Base-by-base conservation (phyloP, 2,797 vertebrate genomes). In the Notolabrus celidotus region DNA sequence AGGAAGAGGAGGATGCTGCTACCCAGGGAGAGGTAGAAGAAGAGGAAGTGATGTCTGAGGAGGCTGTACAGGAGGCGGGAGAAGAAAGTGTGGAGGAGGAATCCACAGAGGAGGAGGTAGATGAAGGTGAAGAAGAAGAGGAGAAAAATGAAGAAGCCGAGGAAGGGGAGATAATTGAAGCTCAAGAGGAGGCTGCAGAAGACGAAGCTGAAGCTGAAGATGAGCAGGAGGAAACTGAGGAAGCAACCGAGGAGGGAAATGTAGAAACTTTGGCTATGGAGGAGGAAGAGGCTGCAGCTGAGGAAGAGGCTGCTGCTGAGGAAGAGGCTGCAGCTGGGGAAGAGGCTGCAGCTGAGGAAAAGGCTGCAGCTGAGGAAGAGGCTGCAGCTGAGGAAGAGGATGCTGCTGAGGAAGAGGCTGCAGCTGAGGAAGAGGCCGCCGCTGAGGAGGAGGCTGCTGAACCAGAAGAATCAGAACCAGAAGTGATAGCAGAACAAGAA, bases 1-100 rank as follows among this genome's bases (percentile, higher is more conserved):
- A 47, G 36, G 27, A 66, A n/a, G 67, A 67, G 17, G 78, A 71
- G 11, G 78, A 69, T 11, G 53, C 45, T 16, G 39, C 23, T 45
- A 38, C 63, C 5, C 62, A 52, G 25, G 84, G 71, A n/a, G 84
- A 68, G 12, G 68, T 31, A 50, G 74, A 71, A 7, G 61, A 58
- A 1, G 51, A 82, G 46, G 85, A 70, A 43, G 53, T 27, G 20
- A 14, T 20, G 16, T 27, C 66, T 45, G 74, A 72, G 14, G 77
- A 77, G 8, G 47, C 54, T 53, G 61, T 72, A 6, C 52, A 38
- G 15, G 33, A 57, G 17, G 74, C 84, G 8, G 49, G 77, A 27
- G 81, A 80, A 5, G 57, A 55, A n/a, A 45, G 52, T 58, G 67
- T 76, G 71, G 78, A 67, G 11, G 67, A 74, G 10, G 7, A 7